Percentiles rank a stretch among this genome's conserved stretches.
These are phyloP conservation scores for Silurus lanzhouensis DNA, from an alignment of 2,797 vertebrate species.

Conservation along the genomic window DNA sequence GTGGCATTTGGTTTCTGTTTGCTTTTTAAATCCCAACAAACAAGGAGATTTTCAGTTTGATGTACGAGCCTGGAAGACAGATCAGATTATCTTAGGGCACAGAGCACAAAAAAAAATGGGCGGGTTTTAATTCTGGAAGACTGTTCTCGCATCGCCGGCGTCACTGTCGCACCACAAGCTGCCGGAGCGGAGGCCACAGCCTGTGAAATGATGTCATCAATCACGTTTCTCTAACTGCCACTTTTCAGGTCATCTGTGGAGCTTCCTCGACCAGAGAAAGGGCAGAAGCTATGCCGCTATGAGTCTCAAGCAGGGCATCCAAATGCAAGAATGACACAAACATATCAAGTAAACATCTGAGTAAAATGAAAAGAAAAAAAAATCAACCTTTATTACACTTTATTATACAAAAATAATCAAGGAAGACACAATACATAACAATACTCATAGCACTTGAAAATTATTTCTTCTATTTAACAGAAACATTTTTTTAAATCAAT, in stretches of 20 bases:
- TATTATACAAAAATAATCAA: background rate
- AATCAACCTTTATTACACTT: too few relatives aligned
- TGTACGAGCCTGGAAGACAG: slow-evolving; percentile 18
- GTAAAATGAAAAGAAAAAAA: background rate
- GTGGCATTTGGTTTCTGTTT: slow-evolving; percentile 36
- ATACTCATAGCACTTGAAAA: background rate
- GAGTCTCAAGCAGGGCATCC: background rate
- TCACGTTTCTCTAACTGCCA: slow-evolving; percentile 36
- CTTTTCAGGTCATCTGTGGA: slow-evolving; percentile 52
- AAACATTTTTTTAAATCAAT: background rate
- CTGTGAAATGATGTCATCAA: slow-evolving; percentile 55
- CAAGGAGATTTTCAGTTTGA: slow-evolving; percentile 28
- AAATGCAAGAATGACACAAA: background rate
- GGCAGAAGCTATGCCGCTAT: background rate
- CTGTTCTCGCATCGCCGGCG: slow-evolving; percentile 10
- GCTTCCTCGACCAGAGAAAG: slow-evolving; percentile 17
- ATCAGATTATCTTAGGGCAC: slow-evolving; percentile 39
- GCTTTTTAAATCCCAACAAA: slow-evolving; percentile 25
- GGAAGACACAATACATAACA: background rate
- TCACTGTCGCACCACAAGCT: background rate
- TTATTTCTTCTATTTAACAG: background rate
- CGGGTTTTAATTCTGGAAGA: slow-evolving; percentile 24
- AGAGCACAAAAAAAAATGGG: background rate
- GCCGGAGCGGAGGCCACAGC: slow-evolving; percentile 22
- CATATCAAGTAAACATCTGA: background rate